These are phyloP conservation scores for Tortricodes alternella DNA, from an alignment of 2,888 invertebrate genomes.

Conservation along the genomic window DNA sequence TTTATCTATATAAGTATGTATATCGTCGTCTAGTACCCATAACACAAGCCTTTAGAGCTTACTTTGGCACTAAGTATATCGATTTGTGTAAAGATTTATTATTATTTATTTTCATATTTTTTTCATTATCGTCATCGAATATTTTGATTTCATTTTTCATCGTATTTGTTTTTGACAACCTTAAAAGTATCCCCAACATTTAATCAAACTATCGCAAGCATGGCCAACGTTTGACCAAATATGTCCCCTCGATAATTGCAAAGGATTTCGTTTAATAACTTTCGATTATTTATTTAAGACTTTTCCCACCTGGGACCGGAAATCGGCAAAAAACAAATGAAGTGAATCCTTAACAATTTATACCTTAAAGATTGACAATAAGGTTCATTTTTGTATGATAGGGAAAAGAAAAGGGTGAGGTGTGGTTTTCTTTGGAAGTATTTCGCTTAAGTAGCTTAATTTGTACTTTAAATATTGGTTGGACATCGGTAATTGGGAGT, in stretches of 20 bases:
- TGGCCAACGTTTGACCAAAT: constrained; percentile 27
- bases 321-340: constrained; percentile 24
- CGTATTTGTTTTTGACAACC: neutral
- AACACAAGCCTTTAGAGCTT: too few species aligned
- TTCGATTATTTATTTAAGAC: constrained; percentile 31
- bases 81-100: too few species aligned
- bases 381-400: neutral
- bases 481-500: constrained; percentile 30
- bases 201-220: neutral
- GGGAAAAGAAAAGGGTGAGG: constrained; percentile 18
- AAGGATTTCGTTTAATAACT: constrained; percentile 26
- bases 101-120: too few species aligned
- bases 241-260: constrained; percentile 21
- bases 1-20: too few species aligned
- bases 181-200: neutral
- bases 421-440: constrained; percentile 27
- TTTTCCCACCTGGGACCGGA: constrained; percentile 28
- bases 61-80: too few species aligned
- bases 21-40: too few species aligned
- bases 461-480: constrained; percentile 31
- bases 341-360: neutral
- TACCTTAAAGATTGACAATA: neutral
- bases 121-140: too few species aligned
- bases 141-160: too few species aligned
- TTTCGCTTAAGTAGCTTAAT: constrained; percentile 31